Evolutionary conservation across 2,888 invertebrate species (phyloP).

Genomic region (Uloborus plumipes): DNA sequence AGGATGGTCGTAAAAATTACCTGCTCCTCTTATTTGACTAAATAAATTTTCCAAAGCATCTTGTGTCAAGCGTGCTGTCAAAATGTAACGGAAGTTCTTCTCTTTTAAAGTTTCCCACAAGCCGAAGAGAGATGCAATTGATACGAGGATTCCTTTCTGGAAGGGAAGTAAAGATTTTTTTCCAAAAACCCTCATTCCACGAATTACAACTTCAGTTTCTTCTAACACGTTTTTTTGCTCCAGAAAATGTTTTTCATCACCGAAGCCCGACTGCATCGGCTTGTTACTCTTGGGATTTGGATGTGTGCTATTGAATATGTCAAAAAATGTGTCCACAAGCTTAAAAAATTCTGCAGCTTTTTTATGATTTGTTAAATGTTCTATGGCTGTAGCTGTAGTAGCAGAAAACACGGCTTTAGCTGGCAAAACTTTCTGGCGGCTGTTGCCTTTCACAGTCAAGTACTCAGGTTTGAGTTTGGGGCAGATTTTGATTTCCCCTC

Average conservation of each 20-base stretch:
- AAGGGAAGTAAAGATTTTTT: neutral
- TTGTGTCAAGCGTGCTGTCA: too few relatives aligned
- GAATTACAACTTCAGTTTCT: too few relatives aligned
- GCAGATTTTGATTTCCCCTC: conserved; percentile 7
- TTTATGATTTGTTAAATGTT: conserved; percentile 1
- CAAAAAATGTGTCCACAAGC: conserved; percentile 8
- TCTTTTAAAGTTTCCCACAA: neutral
- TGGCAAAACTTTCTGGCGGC: conserved; percentile 8
- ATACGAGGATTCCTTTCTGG: neutral
- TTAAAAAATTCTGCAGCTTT: conserved; percentile 1
- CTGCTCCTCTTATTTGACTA: too few relatives aligned
- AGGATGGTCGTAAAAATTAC: too few relatives aligned
- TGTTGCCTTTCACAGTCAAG: neutral
- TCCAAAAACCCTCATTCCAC: neutral
- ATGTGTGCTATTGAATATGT: conserved; percentile 3
- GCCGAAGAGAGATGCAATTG: conserved; percentile 3
- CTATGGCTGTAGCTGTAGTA: neutral
- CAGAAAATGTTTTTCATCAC: neutral
- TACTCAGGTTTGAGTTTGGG: neutral
- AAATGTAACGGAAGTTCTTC: too few relatives aligned
- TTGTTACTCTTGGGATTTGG: conserved; percentile 10
- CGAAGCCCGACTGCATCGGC: conserved; percentile 1
- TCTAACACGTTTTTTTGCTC: neutral
- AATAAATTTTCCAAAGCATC: too few relatives aligned
- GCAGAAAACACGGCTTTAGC: conserved; percentile 12